These are phyloP conservation scores for Schrankia costaestrigalis DNA, from an alignment of 2,888 invertebrate genomes.

Conservation along the genomic window DNA sequence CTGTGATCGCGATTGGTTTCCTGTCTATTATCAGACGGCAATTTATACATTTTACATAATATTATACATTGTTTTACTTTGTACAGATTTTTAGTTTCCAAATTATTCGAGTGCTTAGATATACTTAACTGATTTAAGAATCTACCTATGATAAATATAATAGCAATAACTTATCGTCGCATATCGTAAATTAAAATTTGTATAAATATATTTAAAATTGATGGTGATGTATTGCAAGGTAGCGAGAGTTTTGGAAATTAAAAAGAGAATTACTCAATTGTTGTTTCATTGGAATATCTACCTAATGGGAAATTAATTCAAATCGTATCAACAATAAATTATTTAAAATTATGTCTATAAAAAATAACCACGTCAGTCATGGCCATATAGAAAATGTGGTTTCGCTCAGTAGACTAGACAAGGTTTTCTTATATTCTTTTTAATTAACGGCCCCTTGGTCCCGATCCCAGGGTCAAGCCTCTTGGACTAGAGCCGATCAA, in stretches of 20 bases:
- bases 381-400: no score
- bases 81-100: constrained; percentile 12
- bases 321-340: no score
- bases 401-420: no score
- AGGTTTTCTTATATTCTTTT: no score
- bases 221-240: constrained; percentile 56
- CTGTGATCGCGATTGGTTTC: constrained; percentile 32
- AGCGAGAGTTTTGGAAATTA: constrained; percentile 64
- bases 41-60: constrained; percentile 23
- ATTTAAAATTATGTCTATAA: no score
- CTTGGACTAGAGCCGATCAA: no score
- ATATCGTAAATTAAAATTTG: constrained; percentile 62
- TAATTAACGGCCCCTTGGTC: no score
- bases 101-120: constrained; percentile 25
- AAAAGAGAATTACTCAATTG: constrained; percentile 40
- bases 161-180: constrained; percentile 64
- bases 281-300: constrained; percentile 29
- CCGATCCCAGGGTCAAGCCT: no score
- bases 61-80: constrained; percentile 6
- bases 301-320: no score
- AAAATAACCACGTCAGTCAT: no score
- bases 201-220: constrained; percentile 43
- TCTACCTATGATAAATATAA: constrained; percentile 38
- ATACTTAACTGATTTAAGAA: constrained; percentile 19
- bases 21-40: constrained; percentile 9